phyloP scores from a whole-genome alignment of 2,113 vertebrate species.

The Melierax canorus region DNA sequence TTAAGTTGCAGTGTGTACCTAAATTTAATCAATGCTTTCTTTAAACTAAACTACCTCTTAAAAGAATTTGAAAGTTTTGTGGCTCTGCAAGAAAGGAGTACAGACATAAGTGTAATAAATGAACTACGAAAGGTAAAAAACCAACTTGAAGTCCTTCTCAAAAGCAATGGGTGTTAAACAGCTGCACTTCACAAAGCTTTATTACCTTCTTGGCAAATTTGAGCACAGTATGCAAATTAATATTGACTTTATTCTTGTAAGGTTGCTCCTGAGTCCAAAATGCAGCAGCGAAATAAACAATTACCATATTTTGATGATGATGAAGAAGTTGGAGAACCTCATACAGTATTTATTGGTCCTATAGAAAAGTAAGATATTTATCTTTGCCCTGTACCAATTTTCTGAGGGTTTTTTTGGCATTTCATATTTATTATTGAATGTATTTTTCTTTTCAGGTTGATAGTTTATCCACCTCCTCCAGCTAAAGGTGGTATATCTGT shows the following conservation, averaged over 20 bases:
- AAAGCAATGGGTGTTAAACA: not conserved
- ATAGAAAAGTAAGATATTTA: constrained; percentile 86
- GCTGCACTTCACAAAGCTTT: not conserved
- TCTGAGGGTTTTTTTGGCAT: not conserved
- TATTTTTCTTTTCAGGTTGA: constrained; percentile 78
- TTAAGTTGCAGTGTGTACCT: not conserved
- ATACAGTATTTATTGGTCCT: constrained; percentile 91
- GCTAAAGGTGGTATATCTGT: constrained; percentile 96
- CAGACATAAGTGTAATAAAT: not conserved
- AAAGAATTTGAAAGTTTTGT: not conserved
- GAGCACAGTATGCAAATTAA: not conserved
- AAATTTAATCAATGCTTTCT: not conserved
- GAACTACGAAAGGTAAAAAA: not conserved
- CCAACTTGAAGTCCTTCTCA: not conserved
- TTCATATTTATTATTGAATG: not conserved
- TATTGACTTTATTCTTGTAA: constrained; percentile 45
- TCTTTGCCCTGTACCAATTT: not conserved
- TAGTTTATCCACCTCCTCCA: constrained; percentile 95
- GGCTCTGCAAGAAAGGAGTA: not conserved
- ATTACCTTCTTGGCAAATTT: not conserved
- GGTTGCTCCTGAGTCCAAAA: constrained; percentile 73
- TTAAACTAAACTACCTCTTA: not conserved
- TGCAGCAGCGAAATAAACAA: constrained; percentile 76
- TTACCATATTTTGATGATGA: constrained; percentile 82
- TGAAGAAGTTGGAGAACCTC: constrained; percentile 88